Evolutionary conservation across 2,797 vertebrate genomes (phyloP).

Genomic region (Gymnothorax reevesii): DNA sequence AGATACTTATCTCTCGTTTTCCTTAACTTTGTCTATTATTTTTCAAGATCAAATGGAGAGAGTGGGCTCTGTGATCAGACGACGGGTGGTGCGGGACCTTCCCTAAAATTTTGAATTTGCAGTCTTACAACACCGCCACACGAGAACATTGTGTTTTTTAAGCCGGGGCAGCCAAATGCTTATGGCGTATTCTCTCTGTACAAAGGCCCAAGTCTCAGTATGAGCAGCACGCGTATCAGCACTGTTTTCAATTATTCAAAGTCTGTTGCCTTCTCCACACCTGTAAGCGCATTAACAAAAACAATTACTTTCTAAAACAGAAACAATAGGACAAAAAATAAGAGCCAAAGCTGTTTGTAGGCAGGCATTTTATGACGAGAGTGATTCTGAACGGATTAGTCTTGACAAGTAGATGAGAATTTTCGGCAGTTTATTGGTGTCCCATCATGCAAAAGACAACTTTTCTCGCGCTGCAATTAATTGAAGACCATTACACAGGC

Average conservation of each 20-base stretch:
- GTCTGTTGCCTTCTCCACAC: background rate
- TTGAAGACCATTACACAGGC: background rate
- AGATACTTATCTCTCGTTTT: background rate
- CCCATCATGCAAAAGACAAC: background rate
- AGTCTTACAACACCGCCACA: background rate
- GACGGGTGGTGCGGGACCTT: background rate
- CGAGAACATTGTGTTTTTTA: background rate
- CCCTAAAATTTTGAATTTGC: background rate
- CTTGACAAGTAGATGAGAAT: background rate
- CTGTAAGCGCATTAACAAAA: background rate
- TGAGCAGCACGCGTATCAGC: background rate
- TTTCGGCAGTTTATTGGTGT: background rate
- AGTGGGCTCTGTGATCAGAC: background rate
- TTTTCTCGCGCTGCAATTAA: background rate
- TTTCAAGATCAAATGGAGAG: background rate
- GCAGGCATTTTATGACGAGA: background rate
- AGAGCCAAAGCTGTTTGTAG: background rate
- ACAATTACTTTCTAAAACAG: background rate
- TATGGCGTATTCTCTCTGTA: background rate
- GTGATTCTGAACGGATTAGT: background rate
- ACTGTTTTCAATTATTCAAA: background rate
- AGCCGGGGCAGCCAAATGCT: background rate
- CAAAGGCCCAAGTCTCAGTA: background rate
- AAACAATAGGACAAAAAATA: background rate
- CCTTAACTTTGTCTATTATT: background rate